phyloP scores from a whole-genome alignment of 2,797 vertebrate species.

The Cossypha dichroa region DNA sequence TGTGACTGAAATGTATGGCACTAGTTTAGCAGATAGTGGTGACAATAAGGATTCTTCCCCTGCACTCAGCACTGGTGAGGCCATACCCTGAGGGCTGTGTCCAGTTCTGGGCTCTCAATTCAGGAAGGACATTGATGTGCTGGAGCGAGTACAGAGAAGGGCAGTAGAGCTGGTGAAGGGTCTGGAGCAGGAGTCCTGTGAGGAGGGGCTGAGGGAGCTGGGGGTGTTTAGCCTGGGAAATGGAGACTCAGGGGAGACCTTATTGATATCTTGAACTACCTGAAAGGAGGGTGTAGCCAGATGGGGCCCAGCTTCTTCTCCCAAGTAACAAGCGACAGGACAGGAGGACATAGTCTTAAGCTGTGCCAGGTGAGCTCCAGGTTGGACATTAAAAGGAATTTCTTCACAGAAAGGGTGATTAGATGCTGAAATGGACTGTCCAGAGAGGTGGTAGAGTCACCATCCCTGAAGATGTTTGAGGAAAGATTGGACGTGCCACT shows the following conservation, averaged over 20 bases:
- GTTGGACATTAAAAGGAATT: background rate
- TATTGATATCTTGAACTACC: accelerated
- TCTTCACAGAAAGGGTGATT: background rate
- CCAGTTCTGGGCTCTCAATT: background rate
- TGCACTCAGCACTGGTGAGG: background rate
- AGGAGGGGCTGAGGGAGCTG: accelerated
- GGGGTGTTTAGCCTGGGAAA: background rate
- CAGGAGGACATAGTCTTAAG: background rate
- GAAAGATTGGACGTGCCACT: too few species aligned
- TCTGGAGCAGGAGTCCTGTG: accelerated
- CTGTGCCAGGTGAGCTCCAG: background rate
- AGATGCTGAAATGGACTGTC: background rate
- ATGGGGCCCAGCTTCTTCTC: background rate
- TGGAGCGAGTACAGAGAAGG: accelerated
- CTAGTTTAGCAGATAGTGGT: background rate
- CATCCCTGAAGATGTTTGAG: accelerated
- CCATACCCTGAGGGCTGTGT: accelerated
- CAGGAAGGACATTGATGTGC: background rate
- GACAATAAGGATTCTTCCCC: background rate
- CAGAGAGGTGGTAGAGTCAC: background rate
- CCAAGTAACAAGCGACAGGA: background rate
- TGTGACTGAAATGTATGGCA: background rate
- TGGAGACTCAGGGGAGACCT: too few species aligned
- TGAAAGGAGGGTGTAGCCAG: background rate
- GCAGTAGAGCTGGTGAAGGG: background rate